Evolutionary conservation across 2,888 invertebrate species (phyloP).

Genomic region (Trachelus troglodyta): DNA sequence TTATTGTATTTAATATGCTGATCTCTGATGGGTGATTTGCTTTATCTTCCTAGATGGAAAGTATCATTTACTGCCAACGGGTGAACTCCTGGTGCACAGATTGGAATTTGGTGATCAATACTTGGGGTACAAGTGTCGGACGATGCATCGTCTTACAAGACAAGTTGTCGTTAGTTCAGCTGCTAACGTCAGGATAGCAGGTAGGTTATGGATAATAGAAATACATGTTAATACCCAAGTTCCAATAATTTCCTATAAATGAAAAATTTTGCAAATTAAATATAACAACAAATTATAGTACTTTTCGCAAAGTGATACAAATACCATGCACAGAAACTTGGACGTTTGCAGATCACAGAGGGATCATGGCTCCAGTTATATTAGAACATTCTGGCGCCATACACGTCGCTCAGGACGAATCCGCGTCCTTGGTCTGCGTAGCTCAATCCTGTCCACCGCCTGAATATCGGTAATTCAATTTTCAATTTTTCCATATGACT

Average conservation of each 20-base stretch:
- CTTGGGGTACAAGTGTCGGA: slow-evolving; percentile 78
- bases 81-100: slow-evolving; percentile 80
- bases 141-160: slow-evolving; percentile 79
- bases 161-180: slow-evolving; percentile 78
- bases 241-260: background rate
- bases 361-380: slow-evolving; percentile 78
- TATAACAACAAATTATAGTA: background rate
- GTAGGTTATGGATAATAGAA: slow-evolving; percentile 65
- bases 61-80: slow-evolving; percentile 79
- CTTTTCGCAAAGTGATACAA: background rate
- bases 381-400: slow-evolving; percentile 78
- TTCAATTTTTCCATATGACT: background rate
- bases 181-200: slow-evolving; percentile 77
- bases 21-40: background rate
- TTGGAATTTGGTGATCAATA: slow-evolving; percentile 80
- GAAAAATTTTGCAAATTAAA: background rate
- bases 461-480: slow-evolving; percentile 75
- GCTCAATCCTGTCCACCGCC: slow-evolving; percentile 84
- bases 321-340: background rate
- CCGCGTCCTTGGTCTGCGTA: slow-evolving; percentile 80
- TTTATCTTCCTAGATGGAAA: slow-evolving; percentile 74
- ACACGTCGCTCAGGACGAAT: slow-evolving; percentile 79
- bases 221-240: background rate
- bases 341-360: slow-evolving; percentile 74
- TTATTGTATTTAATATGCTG: background rate